Base-by-base conservation (phyloP, 1,140 invertebrate genomes). In the Aphelinus atriplicis region DNA sequence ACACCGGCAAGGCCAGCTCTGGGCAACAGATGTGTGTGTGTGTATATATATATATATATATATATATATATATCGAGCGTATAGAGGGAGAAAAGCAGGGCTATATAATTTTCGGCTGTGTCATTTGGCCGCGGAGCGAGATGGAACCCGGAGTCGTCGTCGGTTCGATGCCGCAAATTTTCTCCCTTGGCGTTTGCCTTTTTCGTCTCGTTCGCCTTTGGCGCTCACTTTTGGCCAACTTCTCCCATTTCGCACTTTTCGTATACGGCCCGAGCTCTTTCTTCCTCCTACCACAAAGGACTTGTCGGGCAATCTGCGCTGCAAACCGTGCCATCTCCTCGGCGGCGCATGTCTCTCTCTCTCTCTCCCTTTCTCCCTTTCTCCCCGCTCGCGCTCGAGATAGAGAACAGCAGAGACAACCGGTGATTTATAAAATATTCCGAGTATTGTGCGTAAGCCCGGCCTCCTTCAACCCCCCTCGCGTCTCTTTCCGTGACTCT, bases 341-440 rank as follows among this genome's bases (percentile, higher is more conserved):
- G 26, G 26, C 26, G 26, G 26, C 26, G 26, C 26, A 26, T 26
- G 26, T 26, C 26, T 26, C 26, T 26, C 26, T 26, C 26, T 61
- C 61, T 55, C 47, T 61, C 67, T 55, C 42, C 51, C 26, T 64
- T 73, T 43, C 63, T 71, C 48, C 58, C 45, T 64, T 67, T 69
- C 65, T 75, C 56, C 43, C 69, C 64, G 47, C 65, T 47, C 3
- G 53, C 66, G 66, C 53, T 76, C 66, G 47, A 63, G 68, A 60
- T 45, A 57, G 7, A 57, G 55, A 57, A 7, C 9, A n/a, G 26
- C 3, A 57, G 70, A 66, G 73, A 69, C 78, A 78, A 64, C 61
- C 76, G 79, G 80, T 81, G 79, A 85, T 87, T 87, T 86, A 82
- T 58, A 79, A 85, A 86, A 86, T 86, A 87, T 86, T 87, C 81